These are phyloP conservation scores for Macrocentrus cingulum DNA, from an alignment of 1,140 invertebrate genomes.

Conservation along the genomic window DNA sequence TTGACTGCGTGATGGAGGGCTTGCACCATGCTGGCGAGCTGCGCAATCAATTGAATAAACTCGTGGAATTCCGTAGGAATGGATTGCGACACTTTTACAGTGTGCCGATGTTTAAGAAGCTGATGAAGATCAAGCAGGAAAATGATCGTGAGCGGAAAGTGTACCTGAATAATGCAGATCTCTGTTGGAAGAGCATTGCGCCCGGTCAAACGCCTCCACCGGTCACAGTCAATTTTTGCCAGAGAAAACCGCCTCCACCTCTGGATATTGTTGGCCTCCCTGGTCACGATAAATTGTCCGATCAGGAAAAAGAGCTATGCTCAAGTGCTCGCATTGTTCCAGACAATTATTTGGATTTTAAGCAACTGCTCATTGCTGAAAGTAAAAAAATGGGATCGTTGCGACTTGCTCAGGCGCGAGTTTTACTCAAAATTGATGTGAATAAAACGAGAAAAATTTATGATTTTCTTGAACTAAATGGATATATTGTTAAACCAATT, in stretches of 20 bases:
- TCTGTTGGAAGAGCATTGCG: slow-evolving; percentile 46
- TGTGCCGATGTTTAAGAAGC: slow-evolving; percentile 66
- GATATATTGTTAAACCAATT: slow-evolving; percentile 66
- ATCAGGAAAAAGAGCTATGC: slow-evolving; percentile 75
- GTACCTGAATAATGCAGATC: slow-evolving; percentile 56
- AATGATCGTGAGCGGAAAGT: slow-evolving; percentile 63
- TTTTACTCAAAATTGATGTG: slow-evolving; percentile 87
- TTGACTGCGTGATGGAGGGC: slow-evolving; percentile 77
- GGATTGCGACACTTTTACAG: slow-evolving; percentile 71
- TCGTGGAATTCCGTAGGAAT: slow-evolving; percentile 70
- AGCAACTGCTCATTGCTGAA: slow-evolving; percentile 72
- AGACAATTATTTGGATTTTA: slow-evolving; percentile 76
- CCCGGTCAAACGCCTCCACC: slow-evolving; percentile 26
- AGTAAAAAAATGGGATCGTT: slow-evolving; percentile 73
- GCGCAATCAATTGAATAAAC: slow-evolving; percentile 63
- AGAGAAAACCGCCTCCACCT: slow-evolving; percentile 62
- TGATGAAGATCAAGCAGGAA: slow-evolving; percentile 62
- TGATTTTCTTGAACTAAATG: slow-evolving; percentile 76
- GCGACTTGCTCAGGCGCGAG: slow-evolving; percentile 76
- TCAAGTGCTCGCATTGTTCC: slow-evolving; percentile 74
- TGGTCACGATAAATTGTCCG: slow-evolving; percentile 74
- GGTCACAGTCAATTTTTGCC: slow-evolving; percentile 21
- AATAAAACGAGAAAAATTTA: slow-evolving; percentile 91
- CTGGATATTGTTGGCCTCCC: slow-evolving; percentile 77
- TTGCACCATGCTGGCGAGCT: slow-evolving; percentile 71